Base-by-base conservation (phyloP, 2,888 invertebrate species). In the Athalia circularis region DNA sequence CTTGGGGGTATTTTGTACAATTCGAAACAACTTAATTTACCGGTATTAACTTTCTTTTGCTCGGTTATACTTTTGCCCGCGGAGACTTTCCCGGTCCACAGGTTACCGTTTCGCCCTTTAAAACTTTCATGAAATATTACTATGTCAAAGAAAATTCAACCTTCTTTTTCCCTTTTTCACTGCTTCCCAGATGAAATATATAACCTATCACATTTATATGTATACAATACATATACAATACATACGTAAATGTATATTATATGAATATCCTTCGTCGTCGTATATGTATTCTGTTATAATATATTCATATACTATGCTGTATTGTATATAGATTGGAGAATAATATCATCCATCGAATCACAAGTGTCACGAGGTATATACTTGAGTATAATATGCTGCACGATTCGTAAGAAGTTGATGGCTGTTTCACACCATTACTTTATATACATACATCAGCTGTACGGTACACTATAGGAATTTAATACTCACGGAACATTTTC, bases 21-120 rank as follows among this genome's bases (percentile, higher is more conserved):
- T 72, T 72, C 72, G 72, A 59, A 59, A 72, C 72, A 72, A 72
- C 72, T 72, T 72, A 72, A 72, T 72, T 72, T 72, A 72, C 72
- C 59, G 72, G 72, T 72, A 72, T 72, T 72, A 72, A 72, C 59
- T 72, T 72, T 57, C 57, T 72, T 72, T 72, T 29, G 59, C 47
- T 72, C 72, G 72, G 43, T 59, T 59, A 59, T 72, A 59, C 72
- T 72, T 15, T 59, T 72, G 72, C 72, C 72, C 47, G 72, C 72
- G 59, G 59, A 72, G 72, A 72, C 15, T 68, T 43, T 5, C 15
- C 29, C 68, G 68, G 68, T 68, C 68, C 68, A 29, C 50, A 68
- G 68, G 54, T 52, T 68, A 0, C 29, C 29, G 29, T 29, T 29
- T 29, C 13, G 11, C 50, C 68, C 68, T 68, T 54, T 50, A 50